Evolutionary conservation across 2,888 invertebrate genomes (phyloP).

Genomic region (Cerastis leucographa): DNA sequence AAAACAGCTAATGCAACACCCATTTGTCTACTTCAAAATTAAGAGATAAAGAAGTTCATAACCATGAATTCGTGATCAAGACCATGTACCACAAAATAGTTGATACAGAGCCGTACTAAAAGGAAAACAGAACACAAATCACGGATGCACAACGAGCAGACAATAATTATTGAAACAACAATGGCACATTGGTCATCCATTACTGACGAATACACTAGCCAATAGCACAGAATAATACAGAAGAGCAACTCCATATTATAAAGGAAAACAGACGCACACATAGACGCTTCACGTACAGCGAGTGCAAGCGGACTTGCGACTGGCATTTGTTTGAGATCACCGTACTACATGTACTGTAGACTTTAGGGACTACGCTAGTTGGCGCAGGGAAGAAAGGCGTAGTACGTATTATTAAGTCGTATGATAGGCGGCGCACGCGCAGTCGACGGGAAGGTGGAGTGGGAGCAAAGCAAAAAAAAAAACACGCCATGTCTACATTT

Average conservation of each 20-base stretch:
- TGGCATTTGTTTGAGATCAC: too few species aligned
- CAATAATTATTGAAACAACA: constrained; percentile 58
- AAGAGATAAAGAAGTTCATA: constrained; percentile 1
- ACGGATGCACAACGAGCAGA: constrained; percentile 51
- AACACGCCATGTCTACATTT: too few species aligned
- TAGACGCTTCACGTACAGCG: neutral
- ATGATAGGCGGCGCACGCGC: too few species aligned
- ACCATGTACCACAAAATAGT: constrained; percentile 11
- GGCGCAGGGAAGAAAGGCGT: too few species aligned
- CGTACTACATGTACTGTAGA: neutral
- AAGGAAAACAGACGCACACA: neutral
- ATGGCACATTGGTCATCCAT: constrained; percentile 54
- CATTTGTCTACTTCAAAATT: neutral
- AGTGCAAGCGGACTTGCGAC: neutral
- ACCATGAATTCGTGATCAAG: neutral
- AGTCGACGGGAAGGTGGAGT: too few species aligned
- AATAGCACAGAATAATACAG: neutral
- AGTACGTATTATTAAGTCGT: too few species aligned
- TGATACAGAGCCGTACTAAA: constrained; percentile 7
- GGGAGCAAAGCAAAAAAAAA: too few species aligned
- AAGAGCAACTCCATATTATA: neutral
- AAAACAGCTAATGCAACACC: neutral
- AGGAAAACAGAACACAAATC: constrained; percentile 44
- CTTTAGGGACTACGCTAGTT: too few species aligned
- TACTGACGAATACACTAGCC: constrained; percentile 30